Conservation (phyloP, 2,797 vertebrate species). For the Rhyacichthys aspro region DNA sequence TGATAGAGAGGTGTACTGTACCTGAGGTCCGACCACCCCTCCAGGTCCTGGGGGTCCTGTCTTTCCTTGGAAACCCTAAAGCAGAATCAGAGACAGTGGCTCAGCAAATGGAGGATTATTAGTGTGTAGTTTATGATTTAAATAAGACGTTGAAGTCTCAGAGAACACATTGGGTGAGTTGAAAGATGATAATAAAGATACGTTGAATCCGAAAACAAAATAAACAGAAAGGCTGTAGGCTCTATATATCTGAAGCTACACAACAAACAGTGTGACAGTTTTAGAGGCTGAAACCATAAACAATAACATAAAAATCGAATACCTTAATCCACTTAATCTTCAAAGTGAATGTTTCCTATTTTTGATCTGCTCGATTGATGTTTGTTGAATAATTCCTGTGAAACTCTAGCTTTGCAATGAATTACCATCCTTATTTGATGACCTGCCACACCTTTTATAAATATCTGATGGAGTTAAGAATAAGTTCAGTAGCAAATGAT, state of each 20-base stretch:
- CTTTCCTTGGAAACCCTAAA: slow-evolving; percentile 98
- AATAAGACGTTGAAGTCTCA: too few species aligned
- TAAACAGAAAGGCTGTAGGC: too few species aligned
- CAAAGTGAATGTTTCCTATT: slow-evolving; percentile 1
- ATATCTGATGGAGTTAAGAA: neutral
- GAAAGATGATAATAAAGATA: neutral
- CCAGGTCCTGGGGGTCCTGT: slow-evolving; percentile 97
- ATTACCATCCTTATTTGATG: slow-evolving; percentile 1
- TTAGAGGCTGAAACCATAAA: too few species aligned
- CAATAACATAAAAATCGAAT: too few species aligned
- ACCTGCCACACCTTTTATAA: neutral
- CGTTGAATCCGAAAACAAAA: neutral
- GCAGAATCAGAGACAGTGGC: slow-evolving; percentile 9
- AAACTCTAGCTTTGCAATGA: neutral
- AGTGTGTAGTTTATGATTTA: neutral
- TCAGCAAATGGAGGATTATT: neutral
- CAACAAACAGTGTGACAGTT: too few species aligned
- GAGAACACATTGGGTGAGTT: neutral
- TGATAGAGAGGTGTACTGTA: slow-evolving; percentile 44
- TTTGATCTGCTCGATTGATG: too few species aligned
- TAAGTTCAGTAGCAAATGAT: neutral
- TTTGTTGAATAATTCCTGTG: neutral
- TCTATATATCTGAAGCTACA: too few species aligned
- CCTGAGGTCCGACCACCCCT: slow-evolving; percentile 97
- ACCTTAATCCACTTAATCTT: neutral